phyloP scores from a whole-genome alignment of 2,797 vertebrate genomes.

The Pempheris klunzingeri region DNA sequence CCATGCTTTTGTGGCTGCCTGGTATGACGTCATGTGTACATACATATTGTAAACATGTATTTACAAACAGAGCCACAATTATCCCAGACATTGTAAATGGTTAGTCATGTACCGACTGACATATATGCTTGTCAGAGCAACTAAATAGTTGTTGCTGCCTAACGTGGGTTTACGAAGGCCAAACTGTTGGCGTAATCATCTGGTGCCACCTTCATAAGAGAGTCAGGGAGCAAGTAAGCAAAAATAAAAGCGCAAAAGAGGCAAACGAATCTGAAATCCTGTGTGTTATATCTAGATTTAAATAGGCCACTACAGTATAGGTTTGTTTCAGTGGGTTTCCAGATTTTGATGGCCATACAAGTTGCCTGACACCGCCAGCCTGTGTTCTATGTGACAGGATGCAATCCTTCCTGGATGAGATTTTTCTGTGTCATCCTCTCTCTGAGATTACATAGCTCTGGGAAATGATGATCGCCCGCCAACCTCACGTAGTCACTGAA shows the following conservation, averaged over 20 bases:
- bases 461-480: conserved; percentile 11
- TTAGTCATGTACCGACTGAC: background rate
- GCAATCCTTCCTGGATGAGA: background rate
- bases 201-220: conserved; percentile 13
- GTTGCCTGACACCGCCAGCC: background rate
- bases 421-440: conserved; percentile 14
- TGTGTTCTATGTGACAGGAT: background rate
- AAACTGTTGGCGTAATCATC: conserved; percentile 31
- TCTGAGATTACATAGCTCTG: conserved; percentile 46
- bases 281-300: conserved; percentile 5
- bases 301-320: background rate
- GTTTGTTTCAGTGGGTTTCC: background rate
- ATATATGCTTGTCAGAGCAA: background rate
- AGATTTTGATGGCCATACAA: background rate
- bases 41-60: conserved; percentile 3
- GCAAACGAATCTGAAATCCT: conserved; percentile 17
- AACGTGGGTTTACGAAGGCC: conserved; percentile 10
- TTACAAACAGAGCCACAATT: background rate
- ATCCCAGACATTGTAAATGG: conserved; percentile 15
- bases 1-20: conserved; percentile 2
- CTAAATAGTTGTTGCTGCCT: background rate
- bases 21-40: background rate
- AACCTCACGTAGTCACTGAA: conserved; percentile 20
- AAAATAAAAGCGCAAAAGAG: conserved; percentile 9
- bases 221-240: conserved; percentile 28